Evolutionary conservation across 2,888 invertebrate genomes (phyloP).

Genomic region (Erynnis tages): DNA sequence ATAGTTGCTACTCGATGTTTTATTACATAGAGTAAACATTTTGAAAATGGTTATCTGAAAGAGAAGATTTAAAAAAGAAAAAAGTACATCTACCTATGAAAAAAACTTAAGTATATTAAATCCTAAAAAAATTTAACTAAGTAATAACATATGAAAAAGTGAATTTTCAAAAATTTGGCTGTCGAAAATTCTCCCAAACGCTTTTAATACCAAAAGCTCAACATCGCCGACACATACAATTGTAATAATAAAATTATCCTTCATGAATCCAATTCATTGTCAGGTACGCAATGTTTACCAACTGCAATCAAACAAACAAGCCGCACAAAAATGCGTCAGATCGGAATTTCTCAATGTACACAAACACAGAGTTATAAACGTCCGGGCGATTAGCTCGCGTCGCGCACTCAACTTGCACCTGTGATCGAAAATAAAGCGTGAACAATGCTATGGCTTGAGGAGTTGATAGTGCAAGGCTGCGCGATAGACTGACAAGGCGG

Average conservation of each 20-base stretch:
- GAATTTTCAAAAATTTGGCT: too few species aligned
- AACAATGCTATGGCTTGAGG: slow-evolving; percentile 44
- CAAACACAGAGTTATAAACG: slow-evolving; percentile 33
- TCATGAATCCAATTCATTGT: neutral
- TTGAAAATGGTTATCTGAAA: too few species aligned
- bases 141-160: too few species aligned
- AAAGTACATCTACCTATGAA: too few species aligned
- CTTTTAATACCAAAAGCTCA: too few species aligned
- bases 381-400: neutral
- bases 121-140: too few species aligned
- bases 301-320: slow-evolving; percentile 43
- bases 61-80: too few species aligned
- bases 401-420: slow-evolving; percentile 21
- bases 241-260: neutral
- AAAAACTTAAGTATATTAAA: too few species aligned
- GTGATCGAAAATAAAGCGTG: slow-evolving; percentile 41
- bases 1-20: too few species aligned
- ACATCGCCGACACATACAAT: too few species aligned
- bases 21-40: too few species aligned
- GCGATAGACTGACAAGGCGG: slow-evolving; percentile 65
- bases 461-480: slow-evolving; percentile 66
- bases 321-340: slow-evolving; percentile 37
- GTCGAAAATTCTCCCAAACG: too few species aligned
- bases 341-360: slow-evolving; percentile 37
- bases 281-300: slow-evolving; percentile 20